A percentile compares a stretch with the other conserved stretches of the same genome.
phyloP scores from a whole-genome alignment of 92 coral and sea anemone species.

The Umimayanthus kanabou region DNA sequence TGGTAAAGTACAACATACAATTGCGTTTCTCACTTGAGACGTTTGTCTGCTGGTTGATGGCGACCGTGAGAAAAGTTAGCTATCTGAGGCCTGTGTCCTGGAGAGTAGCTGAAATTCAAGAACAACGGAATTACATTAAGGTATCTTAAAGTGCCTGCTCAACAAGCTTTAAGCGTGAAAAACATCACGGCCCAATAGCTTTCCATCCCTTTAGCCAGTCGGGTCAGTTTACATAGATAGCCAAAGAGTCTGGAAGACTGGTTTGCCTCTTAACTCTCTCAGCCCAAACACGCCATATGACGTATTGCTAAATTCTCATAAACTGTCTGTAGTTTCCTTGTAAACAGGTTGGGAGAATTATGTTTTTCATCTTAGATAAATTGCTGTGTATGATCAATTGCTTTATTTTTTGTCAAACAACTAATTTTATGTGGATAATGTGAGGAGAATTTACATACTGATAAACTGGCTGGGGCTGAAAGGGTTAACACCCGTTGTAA shows the following conservation, averaged over 20 bases:
- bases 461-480: too few relatives aligned
- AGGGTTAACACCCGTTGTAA: too few relatives aligned
- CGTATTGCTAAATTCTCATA: too few relatives aligned
- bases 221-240: not conserved
- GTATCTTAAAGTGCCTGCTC: constrained; percentile 55
- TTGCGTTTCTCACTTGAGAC: constrained; percentile 79
- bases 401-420: too few relatives aligned
- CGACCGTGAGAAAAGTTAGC: constrained; percentile 71
- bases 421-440: too few relatives aligned
- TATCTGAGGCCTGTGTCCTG: constrained; percentile 82
- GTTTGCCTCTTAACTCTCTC: not conserved
- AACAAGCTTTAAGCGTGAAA: not conserved
- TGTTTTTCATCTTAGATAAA: too few relatives aligned
- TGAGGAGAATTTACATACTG: too few relatives aligned
- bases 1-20: constrained; percentile 66
- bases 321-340: too few relatives aligned
- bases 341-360: too few relatives aligned
- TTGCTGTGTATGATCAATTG: too few relatives aligned
- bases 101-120: constrained; percentile 66
- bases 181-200: not conserved
- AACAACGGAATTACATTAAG: constrained; percentile 75
- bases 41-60: constrained; percentile 85
- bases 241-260: not conserved
- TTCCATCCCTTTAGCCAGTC: not conserved
- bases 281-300: too few relatives aligned